Percentiles rank a stretch among this genome's conserved stretches.
Evolutionary conservation across 1,140 invertebrate species (phyloP).

Genomic region (Drosophila simulans): DNA sequence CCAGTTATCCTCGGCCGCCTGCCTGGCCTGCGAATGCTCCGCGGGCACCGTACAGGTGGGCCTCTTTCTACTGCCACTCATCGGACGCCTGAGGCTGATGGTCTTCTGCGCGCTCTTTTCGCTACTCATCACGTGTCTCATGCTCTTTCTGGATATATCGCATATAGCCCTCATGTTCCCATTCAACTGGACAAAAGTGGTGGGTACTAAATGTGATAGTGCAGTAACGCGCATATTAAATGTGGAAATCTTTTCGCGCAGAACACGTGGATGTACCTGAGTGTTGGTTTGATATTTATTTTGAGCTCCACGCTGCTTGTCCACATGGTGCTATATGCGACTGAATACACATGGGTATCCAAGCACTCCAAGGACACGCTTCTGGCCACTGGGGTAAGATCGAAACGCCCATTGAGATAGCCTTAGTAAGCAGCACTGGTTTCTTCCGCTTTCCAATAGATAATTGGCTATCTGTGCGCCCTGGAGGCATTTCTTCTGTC

Average conservation of each 20-base stretch:
- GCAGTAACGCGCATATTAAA: too few relatives aligned
- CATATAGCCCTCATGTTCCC: slow-evolving; percentile 92
- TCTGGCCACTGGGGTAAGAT: slow-evolving; percentile 85
- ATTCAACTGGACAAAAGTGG: slow-evolving; percentile 92
- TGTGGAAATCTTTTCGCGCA: slow-evolving; percentile 69
- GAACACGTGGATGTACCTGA: slow-evolving; percentile 88
- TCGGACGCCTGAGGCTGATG: slow-evolving; percentile 86
- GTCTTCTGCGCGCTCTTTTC: slow-evolving; percentile 90
- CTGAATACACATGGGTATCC: slow-evolving; percentile 87
- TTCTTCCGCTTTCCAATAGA: slow-evolving; percentile 48
- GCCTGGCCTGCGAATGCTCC: slow-evolving; percentile 90
- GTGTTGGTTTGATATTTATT: slow-evolving; percentile 88
- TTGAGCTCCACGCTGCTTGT: slow-evolving; percentile 88
- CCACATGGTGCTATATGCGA: slow-evolving; percentile 88
- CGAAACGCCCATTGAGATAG: too few relatives aligned
- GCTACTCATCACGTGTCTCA: slow-evolving; percentile 91
- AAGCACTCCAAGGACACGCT: slow-evolving; percentile 86
- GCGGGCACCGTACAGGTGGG: slow-evolving; percentile 91
- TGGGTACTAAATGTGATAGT: slow-evolving; percentile 83
- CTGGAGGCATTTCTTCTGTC: slow-evolving; percentile 85
- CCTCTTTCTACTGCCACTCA: slow-evolving; percentile 91
- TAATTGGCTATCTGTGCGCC: slow-evolving; percentile 85
- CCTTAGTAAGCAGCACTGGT: too few relatives aligned
- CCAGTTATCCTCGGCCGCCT: slow-evolving; percentile 90
- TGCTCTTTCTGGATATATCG: slow-evolving; percentile 94